Percentiles rank a stretch among this genome's conserved stretches.
Evolutionary conservation across 1,140 invertebrate genomes (phyloP).

Genomic region (Drosophila fuyamai): DNA sequence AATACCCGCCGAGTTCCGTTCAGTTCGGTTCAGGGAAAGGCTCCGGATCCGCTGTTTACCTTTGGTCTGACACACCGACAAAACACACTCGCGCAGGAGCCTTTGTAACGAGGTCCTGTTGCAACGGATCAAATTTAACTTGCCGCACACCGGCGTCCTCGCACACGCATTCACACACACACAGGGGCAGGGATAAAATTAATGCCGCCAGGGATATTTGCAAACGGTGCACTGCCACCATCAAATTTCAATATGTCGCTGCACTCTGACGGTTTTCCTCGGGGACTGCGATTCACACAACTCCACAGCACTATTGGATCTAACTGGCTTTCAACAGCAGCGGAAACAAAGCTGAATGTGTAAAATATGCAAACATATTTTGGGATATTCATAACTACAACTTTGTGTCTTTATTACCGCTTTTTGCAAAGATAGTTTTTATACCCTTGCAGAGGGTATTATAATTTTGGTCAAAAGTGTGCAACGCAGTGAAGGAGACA

Average conservation of each 20-base stretch:
- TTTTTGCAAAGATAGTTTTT: neutral
- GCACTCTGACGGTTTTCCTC: conserved; percentile 42
- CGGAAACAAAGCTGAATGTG: neutral
- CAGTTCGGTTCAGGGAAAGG: conserved; percentile 18
- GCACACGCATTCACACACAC: conserved; percentile 10
- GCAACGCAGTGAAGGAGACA: too few species aligned
- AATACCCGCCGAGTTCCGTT: conserved; percentile 41
- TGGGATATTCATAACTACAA: neutral
- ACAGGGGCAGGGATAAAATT: conserved; percentile 48
- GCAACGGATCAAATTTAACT: conserved; percentile 52
- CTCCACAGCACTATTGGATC: neutral
- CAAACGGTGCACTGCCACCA: conserved; percentile 8
- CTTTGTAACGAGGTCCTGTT: conserved; percentile 61
- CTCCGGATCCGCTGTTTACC: conserved; percentile 28
- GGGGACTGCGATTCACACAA: conserved; percentile 15
- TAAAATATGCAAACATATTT: conserved; percentile 1
- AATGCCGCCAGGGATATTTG: conserved; percentile 40
- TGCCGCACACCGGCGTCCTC: conserved; percentile 3
- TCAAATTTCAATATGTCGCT: conserved; percentile 62
- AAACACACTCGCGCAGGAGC: conserved; percentile 9
- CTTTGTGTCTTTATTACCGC: neutral
- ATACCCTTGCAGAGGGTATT: too few species aligned
- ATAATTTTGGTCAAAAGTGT: too few species aligned
- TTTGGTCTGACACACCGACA: conserved; percentile 9
- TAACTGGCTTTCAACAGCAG: conserved; percentile 25